Percentiles rank a stretch among this genome's conserved stretches.
phyloP scores from a whole-genome alignment of 2,797 vertebrate genomes.

The Myotis pilosus region DNA sequence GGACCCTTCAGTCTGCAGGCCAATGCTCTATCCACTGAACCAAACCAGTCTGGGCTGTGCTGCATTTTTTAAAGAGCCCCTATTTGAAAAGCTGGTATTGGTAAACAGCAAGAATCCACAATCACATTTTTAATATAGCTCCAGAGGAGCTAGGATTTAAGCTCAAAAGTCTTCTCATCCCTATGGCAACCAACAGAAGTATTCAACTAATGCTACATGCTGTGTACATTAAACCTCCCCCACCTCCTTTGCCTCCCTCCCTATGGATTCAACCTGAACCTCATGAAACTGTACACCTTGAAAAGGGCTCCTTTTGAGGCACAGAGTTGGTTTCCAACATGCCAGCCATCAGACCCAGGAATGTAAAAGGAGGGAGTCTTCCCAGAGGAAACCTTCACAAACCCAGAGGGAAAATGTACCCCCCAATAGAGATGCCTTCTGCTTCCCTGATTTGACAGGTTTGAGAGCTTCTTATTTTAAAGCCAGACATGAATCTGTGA shows the following conservation, averaged over 20 bases:
- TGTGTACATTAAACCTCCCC: constrained; percentile 80
- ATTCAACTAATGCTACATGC: constrained; percentile 76
- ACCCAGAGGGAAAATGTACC: constrained; percentile 46
- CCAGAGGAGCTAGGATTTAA: constrained; percentile 83
- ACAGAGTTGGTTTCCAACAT: background rate
- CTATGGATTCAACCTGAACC: constrained; percentile 71
- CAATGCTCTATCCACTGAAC: too few species aligned
- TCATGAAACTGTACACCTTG: constrained; percentile 73
- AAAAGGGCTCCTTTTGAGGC: constrained; percentile 70
- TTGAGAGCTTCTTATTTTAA: constrained; percentile 74
- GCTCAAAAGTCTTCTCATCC: constrained; percentile 84
- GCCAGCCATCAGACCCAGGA: background rate
- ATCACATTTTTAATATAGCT: constrained; percentile 78
- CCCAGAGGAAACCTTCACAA: constrained; percentile 50
- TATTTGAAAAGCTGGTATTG: constrained; percentile 65
- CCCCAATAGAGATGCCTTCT: constrained; percentile 64
- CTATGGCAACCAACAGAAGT: constrained; percentile 87
- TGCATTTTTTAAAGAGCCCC: constrained; percentile 5
- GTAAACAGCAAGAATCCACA: constrained; percentile 74
- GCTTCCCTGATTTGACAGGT: constrained; percentile 68
- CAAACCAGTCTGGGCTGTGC: background rate
- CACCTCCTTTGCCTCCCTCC: constrained; percentile 78
- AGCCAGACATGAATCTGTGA: constrained; percentile 73
- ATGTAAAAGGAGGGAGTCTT: background rate
- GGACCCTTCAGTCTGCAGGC: too few species aligned